Base-by-base conservation (phyloP, 2,797 vertebrate species). In the Danio kyathit region DNA sequence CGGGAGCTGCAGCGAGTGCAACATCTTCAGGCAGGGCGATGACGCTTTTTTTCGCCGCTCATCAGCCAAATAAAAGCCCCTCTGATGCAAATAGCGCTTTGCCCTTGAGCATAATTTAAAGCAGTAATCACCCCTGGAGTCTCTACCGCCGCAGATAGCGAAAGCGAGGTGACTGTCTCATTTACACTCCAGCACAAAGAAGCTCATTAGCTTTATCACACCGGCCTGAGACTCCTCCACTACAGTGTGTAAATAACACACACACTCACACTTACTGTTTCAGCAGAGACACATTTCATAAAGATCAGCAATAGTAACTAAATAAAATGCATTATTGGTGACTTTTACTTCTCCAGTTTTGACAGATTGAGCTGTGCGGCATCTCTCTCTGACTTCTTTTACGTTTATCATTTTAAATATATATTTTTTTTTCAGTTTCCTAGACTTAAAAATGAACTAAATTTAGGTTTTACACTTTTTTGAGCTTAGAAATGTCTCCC, bases 91-190 rank as follows among this genome's bases (percentile, higher is more conserved):
- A 99, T 98, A 97, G 94, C 94, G 96, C 95, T 98, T 98, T 99
- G 97, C 98, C 98, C 97, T 98, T 98, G 97, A 99, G 97, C 97
- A 97, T 99, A 98, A 99, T 98, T 98, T 97, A 97, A 96, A 97
- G 96, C 96, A 95, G 97, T 99, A 99, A 99, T 99, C 97, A 98
- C 97, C 96, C 92, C 91, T 88, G 89, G 90, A 92, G 92, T 92
- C 82, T 86, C 92, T 79, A 90, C 89, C 88, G 90, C 29, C 91
- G 91, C 91, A 91, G 83, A 83, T 83, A 85, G 91, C 86, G 89
- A 88, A 84, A 85, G 86, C 85, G 87, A 82, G 88, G 90, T 87
- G 87, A 95, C 95, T 96, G 96, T 96, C 96, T 97, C 97, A 97
- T 97, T 95, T 94, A 96, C 94, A 96, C 94, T 95, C 95, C 95